phyloP scores from a whole-genome alignment of 2,888 invertebrate species.

The Monochamus alternatus region DNA sequence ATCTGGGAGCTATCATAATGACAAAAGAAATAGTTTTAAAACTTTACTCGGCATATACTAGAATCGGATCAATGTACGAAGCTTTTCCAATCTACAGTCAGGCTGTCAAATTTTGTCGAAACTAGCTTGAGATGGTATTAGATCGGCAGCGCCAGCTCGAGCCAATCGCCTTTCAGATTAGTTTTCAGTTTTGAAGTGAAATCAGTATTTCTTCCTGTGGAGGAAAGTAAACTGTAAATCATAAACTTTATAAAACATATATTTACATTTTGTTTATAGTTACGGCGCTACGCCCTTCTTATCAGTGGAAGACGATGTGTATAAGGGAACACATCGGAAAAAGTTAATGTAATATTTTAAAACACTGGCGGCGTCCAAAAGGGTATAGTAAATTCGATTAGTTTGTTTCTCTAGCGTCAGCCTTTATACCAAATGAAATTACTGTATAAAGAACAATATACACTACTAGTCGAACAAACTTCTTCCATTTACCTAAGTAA shows the following conservation, averaged over 20 bases:
- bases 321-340: no score
- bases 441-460: no score
- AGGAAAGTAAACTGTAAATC: conserved; percentile 6
- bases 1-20: neutral
- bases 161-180: neutral
- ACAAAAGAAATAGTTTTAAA: neutral
- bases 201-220: neutral
- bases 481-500: no score
- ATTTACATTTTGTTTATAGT: neutral
- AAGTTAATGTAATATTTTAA: no score
- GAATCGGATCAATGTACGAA: neutral
- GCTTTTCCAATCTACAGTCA: neutral
- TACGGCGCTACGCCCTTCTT: neutral
- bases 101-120: neutral
- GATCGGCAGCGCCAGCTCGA: neutral
- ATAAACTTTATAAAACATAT: neutral
- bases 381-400: no score
- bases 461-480: no score
- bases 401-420: no score
- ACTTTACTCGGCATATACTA: neutral
- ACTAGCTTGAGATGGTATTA: neutral
- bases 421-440: no score
- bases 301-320: no score
- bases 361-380: no score
- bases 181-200: neutral